phyloP scores from a whole-genome alignment of 2,797 vertebrate genomes.

The Acanthis flammea region DNA sequence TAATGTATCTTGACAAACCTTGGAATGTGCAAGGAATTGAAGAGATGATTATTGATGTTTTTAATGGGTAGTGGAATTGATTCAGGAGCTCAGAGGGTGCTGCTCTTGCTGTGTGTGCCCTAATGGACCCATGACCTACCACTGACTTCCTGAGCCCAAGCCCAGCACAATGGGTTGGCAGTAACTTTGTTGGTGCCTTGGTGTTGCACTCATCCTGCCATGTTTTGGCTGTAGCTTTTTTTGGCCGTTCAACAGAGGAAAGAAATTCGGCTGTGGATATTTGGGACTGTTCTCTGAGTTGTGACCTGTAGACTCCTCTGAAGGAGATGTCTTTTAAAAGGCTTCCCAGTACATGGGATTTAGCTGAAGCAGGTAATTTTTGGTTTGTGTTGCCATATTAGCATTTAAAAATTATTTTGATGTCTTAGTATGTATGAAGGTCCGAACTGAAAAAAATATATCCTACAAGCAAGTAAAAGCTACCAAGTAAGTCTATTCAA shows the following conservation, averaged over 20 bases:
- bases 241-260: neutral
- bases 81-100: neutral
- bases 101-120: accelerated
- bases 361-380: neutral
- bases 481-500: neutral
- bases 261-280: neutral
- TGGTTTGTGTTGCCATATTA: neutral
- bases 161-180: neutral
- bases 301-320: neutral
- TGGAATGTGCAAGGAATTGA: neutral
- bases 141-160: neutral
- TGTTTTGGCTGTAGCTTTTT: neutral
- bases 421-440: neutral
- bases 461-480: neutral
- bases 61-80: neutral
- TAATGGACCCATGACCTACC: accelerated
- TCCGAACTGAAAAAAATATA: neutral
- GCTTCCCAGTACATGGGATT: neutral
- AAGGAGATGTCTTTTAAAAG: neutral
- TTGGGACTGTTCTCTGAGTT: accelerated
- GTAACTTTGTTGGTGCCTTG: neutral
- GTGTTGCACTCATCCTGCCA: neutral
- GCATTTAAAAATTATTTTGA: neutral
- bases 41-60: neutral
- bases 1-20: neutral